phyloP scores from a whole-genome alignment of 2,113 vertebrate species.

The Gallinago media region DNA sequence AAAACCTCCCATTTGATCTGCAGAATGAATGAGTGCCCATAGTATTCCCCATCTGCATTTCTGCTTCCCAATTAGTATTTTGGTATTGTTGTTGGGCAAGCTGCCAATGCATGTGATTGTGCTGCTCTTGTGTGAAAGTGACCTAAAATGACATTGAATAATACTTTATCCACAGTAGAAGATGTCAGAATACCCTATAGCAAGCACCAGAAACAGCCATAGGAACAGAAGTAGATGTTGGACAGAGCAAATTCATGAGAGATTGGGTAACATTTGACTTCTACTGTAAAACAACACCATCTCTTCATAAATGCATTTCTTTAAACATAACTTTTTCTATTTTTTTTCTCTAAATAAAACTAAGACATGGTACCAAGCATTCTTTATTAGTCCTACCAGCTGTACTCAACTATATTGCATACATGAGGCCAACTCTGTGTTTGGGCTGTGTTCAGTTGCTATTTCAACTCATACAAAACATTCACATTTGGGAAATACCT shows the following conservation, averaged over 20 bases:
- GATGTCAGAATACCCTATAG: not conserved
- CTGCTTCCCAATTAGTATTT: conserved; percentile 35
- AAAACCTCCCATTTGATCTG: not conserved
- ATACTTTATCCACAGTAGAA: not conserved
- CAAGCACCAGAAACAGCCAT: not conserved
- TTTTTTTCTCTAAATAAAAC: not conserved
- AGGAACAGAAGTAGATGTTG: not conserved
- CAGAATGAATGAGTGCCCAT: not conserved
- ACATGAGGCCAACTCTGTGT: not conserved
- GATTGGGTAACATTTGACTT: not conserved
- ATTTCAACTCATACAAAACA: not conserved
- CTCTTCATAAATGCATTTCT: not conserved
- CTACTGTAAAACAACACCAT: not conserved
- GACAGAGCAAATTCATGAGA: not conserved
- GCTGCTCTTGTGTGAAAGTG: conserved; percentile 10
- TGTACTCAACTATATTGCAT: not conserved
- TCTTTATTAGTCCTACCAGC: not conserved
- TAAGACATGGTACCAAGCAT: not conserved
- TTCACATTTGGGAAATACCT: not conserved
- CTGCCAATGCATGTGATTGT: not conserved
- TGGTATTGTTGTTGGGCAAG: conserved; percentile 21
- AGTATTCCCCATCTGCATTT: not conserved
- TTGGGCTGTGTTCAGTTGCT: not conserved
- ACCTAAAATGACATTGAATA: conserved; percentile 12
- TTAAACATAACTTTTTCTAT: not conserved